Conservation (phyloP, 2,888 invertebrate genomes). For the Pollenia griseotomentosa region DNA sequence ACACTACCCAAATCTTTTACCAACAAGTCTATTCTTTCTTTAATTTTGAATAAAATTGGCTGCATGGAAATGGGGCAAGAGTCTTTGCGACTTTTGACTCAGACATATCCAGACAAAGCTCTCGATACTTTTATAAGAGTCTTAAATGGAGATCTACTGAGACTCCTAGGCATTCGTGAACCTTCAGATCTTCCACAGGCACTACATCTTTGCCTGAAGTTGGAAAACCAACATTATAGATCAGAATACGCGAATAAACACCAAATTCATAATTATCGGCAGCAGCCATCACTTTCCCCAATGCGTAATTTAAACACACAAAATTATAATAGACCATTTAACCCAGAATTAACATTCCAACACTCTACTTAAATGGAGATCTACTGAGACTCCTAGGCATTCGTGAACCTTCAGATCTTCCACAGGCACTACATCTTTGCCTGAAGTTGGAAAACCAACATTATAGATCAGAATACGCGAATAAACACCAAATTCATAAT, state of each 20-base stretch:
- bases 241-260: slow-evolving; percentile 19
- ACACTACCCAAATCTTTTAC: slow-evolving; percentile 12
- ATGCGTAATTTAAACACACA: slow-evolving; percentile 22
- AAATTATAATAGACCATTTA: slow-evolving; percentile 28
- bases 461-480: slow-evolving; percentile 25
- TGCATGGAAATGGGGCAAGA: slow-evolving; percentile 13
- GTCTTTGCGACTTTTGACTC: background rate
- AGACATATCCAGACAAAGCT: slow-evolving; percentile 35
- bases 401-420: slow-evolving; percentile 71
- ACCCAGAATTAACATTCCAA: slow-evolving; percentile 9
- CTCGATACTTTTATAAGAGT: slow-evolving; percentile 46
- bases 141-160: slow-evolving; percentile 29
- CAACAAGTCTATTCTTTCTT: slow-evolving; percentile 13
- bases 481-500: slow-evolving; percentile 14
- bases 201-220: slow-evolving; percentile 60
- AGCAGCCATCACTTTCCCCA: slow-evolving; percentile 16
- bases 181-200: slow-evolving; percentile 73
- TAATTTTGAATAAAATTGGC: slow-evolving; percentile 22
- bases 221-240: slow-evolving; percentile 29
- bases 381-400: slow-evolving; percentile 62
- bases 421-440: slow-evolving; percentile 70
- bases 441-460: slow-evolving; percentile 38
- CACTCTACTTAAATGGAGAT: slow-evolving; percentile 19
- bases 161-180: slow-evolving; percentile 69
- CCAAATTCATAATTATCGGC: slow-evolving; percentile 9